Conservation (phyloP, 2,797 vertebrate species). For the Anniella stebbinsi region DNA sequence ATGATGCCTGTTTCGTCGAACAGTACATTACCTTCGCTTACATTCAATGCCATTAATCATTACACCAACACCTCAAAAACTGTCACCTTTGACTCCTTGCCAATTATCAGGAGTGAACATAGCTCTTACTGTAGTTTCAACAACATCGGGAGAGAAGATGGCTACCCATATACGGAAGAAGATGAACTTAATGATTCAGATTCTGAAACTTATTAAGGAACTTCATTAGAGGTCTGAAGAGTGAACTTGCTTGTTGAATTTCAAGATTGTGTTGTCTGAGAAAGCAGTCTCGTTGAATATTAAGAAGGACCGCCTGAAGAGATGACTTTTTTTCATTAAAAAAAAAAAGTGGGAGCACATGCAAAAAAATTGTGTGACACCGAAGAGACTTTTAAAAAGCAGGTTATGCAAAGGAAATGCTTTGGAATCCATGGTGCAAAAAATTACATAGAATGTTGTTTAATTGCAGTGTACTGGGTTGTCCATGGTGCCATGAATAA, state of each 20-base stretch:
- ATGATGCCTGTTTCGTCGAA: slow-evolving; percentile 97
- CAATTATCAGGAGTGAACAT: slow-evolving; percentile 88
- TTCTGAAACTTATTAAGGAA: slow-evolving; percentile 94
- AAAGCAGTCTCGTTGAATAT: slow-evolving; percentile 63
- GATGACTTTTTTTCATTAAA: slow-evolving; percentile 56
- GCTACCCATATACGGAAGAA: slow-evolving; percentile 88
- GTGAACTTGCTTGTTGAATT: slow-evolving; percentile 50
- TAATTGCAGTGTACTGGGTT: slow-evolving; percentile 68
- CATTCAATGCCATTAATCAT: slow-evolving; percentile 96
- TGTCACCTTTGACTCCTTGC: slow-evolving; percentile 93
- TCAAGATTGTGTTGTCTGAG: slow-evolving; percentile 69
- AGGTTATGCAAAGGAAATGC: slow-evolving; percentile 79
- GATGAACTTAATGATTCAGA: slow-evolving; percentile 98
- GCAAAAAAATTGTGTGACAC: slow-evolving; percentile 62
- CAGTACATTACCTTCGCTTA: slow-evolving; percentile 86
- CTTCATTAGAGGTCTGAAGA: slow-evolving; percentile 47
- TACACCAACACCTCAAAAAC: slow-evolving; percentile 96
- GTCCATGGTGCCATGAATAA: slow-evolving; percentile 82
- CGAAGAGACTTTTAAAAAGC: slow-evolving; percentile 75
- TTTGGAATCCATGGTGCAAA: slow-evolving; percentile 72
- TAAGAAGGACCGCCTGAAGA: slow-evolving; percentile 59
- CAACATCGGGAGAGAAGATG: slow-evolving; percentile 92
- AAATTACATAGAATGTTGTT: slow-evolving; percentile 67
- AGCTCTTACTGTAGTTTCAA: slow-evolving; percentile 97
- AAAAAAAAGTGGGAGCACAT: slow-evolving; percentile 60